Base-by-base conservation (phyloP, 2,113 vertebrate species). In the Sinocyclocheilus rhinocerous region DNA sequence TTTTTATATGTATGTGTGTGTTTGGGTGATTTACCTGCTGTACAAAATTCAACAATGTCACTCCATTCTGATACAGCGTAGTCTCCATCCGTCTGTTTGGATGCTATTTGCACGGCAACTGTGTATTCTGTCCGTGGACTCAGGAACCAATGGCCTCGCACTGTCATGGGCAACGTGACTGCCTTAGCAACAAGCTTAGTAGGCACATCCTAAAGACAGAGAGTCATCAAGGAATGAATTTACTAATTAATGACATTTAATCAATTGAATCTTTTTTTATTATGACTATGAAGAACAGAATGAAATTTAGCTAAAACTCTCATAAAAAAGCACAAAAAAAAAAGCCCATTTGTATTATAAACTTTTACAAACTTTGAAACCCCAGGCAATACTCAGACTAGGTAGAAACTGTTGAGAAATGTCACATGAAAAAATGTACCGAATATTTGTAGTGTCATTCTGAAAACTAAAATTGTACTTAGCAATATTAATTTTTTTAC, bases 91-190 rank as follows among this genome's bases (percentile, higher is more conserved):
- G 96, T 93, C 92, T 99, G 98, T 90, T 98, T 99, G 0, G 97
- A 97, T 2, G 98, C 98, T 0, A 97, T 99, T 92, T 99, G 98
- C 87, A 98, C 98, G 0, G 98, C 97, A 1, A 99, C 98, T 0
- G 98, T 99, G 93, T 99, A 99, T 85, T 99, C 98, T 0, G 98
- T 99, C 89, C 98, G 95, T n/a, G 98, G 98, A 93, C 98, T 99
- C 94, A 99, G 92, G 94, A 99, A 99, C 98, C 98, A 99, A 92
- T 99, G 98, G 85, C 98, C 98, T 0, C 98, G 95, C 39, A 99
- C 98, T 0, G 98, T 99, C 98, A 99, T 99, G 50, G 98, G 98
- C 91, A 99, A 94, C 0, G 97, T 97, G 70, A 99, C 98, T 0
- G 98, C 98, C 92, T 99, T 99, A 91, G 98, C 98, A 87, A 99